Base-by-base conservation (phyloP, 2,797 vertebrate genomes). In the Molossus alvarezi region DNA sequence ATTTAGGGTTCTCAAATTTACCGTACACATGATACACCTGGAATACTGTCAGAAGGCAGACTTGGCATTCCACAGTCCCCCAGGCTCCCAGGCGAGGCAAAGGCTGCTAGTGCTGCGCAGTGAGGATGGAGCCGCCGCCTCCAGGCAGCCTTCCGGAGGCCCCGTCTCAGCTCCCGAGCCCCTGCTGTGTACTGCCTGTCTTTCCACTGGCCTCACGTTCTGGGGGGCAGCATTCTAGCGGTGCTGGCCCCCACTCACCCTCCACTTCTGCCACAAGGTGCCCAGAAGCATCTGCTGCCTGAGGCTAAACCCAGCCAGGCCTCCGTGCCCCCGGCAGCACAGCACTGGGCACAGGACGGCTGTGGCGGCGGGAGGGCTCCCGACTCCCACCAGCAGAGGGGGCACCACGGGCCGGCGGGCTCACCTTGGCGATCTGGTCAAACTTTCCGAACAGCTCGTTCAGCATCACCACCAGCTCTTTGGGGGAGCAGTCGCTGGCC, bases 391-490 rank as follows among this genome's bases (percentile, higher is more conserved):
- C n/a, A 1, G 53, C 71, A 5, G 53, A 53, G 45, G 1, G 9
- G 27, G 76, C 1, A 0, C 76, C 33, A 5, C 3, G 1, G 37
- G 27, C 27, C 1, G 0, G 23, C 5, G 1, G 27, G 94, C 98
- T 98, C 96, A 99, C 99, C 99, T 99, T 99, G 85, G 99, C 99
- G 88, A 99, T 99, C 98, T 99, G 99, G 98, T 99, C 99, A 96
- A 99, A 99, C 97, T 99, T 99, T 17, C 99, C 99, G 75, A 99
- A 99, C 88, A 99, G 98, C 84, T 99, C 99, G 41, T 99, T 99
- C 92, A 99, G 98, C 99, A 99, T 99, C 94, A 99, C 99, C 69
- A 99, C 99, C 17, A 99, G 98, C 91, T 99, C 99, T 96, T 99
- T 99, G 45, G 99, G 99, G 87, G 99, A 99, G 98, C 99, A 99